Conservation (phyloP, 2,113 vertebrate species). For the Lagopus leucura region DNA sequence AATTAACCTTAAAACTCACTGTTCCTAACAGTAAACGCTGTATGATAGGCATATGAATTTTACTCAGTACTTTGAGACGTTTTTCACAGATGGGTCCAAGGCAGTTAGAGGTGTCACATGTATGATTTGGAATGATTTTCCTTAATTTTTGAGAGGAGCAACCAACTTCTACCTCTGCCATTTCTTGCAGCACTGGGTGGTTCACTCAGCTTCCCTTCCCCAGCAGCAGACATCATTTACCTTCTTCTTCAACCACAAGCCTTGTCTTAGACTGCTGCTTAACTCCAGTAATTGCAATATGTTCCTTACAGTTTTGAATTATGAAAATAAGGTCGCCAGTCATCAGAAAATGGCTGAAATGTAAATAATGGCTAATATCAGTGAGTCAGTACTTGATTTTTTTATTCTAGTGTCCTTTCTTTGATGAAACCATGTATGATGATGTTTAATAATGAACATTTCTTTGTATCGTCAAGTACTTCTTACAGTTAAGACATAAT, state of each 20-base stretch:
- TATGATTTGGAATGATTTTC: background rate
- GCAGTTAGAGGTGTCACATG: too few species aligned
- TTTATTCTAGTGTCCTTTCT: background rate
- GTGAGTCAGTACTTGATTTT: background rate
- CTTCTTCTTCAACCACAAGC: background rate
- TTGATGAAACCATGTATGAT: background rate
- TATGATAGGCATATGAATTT: too few species aligned
- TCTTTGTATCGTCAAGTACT: background rate
- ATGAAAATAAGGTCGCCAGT: background rate
- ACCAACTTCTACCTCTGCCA: background rate
- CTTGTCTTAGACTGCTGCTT: background rate
- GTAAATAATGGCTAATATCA: background rate
- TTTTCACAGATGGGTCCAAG: too few species aligned
- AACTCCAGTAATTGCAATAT: background rate
- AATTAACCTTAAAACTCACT: background rate
- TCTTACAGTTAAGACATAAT: background rate
- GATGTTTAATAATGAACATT: background rate
- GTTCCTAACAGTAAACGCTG: too few species aligned
- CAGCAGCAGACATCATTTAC: background rate
- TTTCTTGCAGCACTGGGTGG: background rate
- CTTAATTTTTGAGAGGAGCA: background rate
- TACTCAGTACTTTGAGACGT: too few species aligned
- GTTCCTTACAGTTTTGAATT: background rate
- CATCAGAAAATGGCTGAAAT: background rate
- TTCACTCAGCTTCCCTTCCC: background rate